Base-by-base conservation (phyloP, 1,140 invertebrate genomes). In the Manduca sexta region DNA sequence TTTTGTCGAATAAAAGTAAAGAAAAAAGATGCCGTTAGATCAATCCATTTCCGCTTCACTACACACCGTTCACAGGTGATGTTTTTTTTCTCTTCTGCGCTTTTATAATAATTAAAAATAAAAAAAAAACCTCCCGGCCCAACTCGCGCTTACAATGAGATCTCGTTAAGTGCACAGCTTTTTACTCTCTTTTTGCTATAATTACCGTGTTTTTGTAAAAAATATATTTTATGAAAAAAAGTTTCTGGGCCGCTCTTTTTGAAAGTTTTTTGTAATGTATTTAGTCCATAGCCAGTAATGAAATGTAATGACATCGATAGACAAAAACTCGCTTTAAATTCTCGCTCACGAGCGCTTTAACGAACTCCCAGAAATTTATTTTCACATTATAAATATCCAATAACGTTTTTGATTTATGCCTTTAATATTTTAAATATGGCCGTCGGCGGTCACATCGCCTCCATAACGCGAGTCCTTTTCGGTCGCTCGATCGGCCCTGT, bases 351-450 rank as follows among this genome's bases (percentile, higher is more conserved):
- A 40, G 48, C 45, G 40, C 41, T 48, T 41, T 65, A 67, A 73
- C 60, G 63, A 69, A 56, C 56, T 48, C 33, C 11, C 37, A 47
- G 54, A 60, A 55, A 68, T 72, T n/a, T 64, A 67, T 75, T 49
- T 64, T 66, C 54, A 68, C 64, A 75, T 72, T 76, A 45, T 34
- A 45, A 45, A 79, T 74, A 73, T 74, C 72, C 72, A 76, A 82
- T 80, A 76, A 68, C 66, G 40, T 71, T 70, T 77, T 74, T 82
- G 78, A 82, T 82, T 82, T 82, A 82, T 82, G 72, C 53, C 65
- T 73, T 73, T 69, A 73, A 79, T 78, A 76, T 74, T 75, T 75
- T 74, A 74, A 79, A 74, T 61, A 78, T 78, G 74, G 72, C 78
- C 73, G 68, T 43, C 56, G 78, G 78, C 74, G 63, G 55, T 60